Evolutionary conservation across 2,797 vertebrate species (phyloP).

Genomic region (Meda fulgida): DNA sequence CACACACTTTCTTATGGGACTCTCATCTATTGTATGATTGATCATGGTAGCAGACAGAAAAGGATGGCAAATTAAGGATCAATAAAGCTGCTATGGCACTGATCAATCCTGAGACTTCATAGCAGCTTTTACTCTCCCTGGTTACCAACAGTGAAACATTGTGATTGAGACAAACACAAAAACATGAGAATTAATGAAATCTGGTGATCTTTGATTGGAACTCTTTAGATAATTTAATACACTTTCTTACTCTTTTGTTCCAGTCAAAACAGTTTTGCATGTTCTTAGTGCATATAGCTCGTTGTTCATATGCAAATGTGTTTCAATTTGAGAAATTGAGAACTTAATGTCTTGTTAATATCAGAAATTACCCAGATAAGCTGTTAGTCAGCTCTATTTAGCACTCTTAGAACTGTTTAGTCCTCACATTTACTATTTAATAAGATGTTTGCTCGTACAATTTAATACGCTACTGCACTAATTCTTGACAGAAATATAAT

Average conservation of each 20-base stretch:
- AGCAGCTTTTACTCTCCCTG: not conserved
- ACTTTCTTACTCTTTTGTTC: no score
- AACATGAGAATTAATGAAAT: not conserved
- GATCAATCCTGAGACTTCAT: slow-evolving; percentile 2
- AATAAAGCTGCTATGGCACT: slow-evolving; percentile 15
- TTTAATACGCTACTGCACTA: not conserved
- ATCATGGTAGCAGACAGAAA: slow-evolving; percentile 10
- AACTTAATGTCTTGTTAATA: not conserved
- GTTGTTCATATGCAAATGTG: not conserved
- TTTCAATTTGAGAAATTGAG: not conserved
- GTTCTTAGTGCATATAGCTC: not conserved
- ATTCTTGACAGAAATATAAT: not conserved
- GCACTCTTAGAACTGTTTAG: not conserved
- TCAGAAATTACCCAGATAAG: not conserved
- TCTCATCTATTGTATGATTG: slow-evolving; percentile 10
- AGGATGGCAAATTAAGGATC: not conserved
- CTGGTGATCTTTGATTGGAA: not conserved
- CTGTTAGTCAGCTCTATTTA: not conserved
- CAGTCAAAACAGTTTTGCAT: not conserved
- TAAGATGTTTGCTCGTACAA: not conserved
- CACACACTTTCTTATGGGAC: not conserved
- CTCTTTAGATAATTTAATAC: not conserved
- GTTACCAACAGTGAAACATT: not conserved
- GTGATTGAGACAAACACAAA: not conserved
- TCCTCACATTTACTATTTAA: not conserved